Evolutionary conservation across 1,140 invertebrate species (phyloP), one percentile per base, ranked within the genome.

Genomic region (Drosophila lini): DNA sequence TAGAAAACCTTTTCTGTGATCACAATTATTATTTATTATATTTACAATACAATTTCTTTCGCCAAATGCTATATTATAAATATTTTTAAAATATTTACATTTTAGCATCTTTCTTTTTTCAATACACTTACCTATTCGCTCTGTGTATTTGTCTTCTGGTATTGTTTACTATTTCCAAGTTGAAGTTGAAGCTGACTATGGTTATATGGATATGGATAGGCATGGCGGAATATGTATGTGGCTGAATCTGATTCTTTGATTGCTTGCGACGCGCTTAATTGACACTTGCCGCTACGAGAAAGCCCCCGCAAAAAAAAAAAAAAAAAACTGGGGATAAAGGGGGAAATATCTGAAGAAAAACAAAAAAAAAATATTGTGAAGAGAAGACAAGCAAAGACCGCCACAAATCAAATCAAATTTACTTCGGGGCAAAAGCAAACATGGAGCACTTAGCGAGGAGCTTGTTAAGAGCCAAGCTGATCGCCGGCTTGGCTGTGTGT

Each of bases 221-320:
- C 34, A 64, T 63, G 65, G 64, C 47, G 78, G 73, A 56, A 83
- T 45, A 45, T 47, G 69, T 73, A 44, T 44, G 19, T 10, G 34
- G 50, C 31, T 41, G 61, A 44, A 40, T 77, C 65, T 45, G 53
- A 60, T 38, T 70, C 79, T 81, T 82, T 82, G 79, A 81, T 85
- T 84, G 68, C 81, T 84, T 47, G 74, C 68, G 63, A 53, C 50
- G 64, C 78, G 64, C 63, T 78, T 70, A 85, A 84, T 84, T 84
- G 81, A 81, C 81, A 85, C 81, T 84, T 84, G 81, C 67, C 68
- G 60, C 38, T 42, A 22, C 28, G 16, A 4, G 9, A 31, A 41
- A 42, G 79, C 79, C 79, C 79, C 79, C 74, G 61, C 79, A 81
- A 19, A 81, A 60, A 60, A 25, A 28, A 9, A 81, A 81, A 60